Base-by-base conservation (phyloP, 2,888 invertebrate genomes). In the Mellilla xanthometata region DNA sequence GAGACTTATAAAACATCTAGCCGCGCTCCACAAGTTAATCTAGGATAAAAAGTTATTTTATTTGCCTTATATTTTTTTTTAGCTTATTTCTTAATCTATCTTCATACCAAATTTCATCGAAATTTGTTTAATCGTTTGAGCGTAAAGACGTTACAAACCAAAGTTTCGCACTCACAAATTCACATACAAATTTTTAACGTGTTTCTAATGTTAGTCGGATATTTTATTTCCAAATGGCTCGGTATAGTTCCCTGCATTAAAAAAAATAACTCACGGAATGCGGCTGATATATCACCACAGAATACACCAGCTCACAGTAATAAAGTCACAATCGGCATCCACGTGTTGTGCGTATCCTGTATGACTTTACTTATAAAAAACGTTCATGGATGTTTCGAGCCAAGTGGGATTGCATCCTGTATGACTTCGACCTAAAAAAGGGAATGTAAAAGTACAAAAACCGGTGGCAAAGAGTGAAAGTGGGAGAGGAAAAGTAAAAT, bases 381-480 rank as follows among this genome's bases (percentile, higher is more conserved):
- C 6, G n/a, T 23, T 26, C 8, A 24, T 24, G 24, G 24, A 4
- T 3, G 7, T 7, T 19, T 4, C 8, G 35, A 35, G 27, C 42
- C 24, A 24, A 33, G 31, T 12, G 23, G 36, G 41, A 49, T 42
- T 23, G 41, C 46, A 53, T 51, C 52, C 50, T 50, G 48, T 45
- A 36, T 8, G 22, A 29, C 7, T 31, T 44, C 2, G 19, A 28
- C 7, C 28, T 33, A 28, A 40, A 39, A 40, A 34, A 41, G 13
- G n/a, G 6, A 29, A n/a, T 24, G 7, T 24, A 24, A 24, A 24
- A 24, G 24, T 24, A 7, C 29, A 15, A 27, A 27, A 43, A 31
- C 23, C 19, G 38, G 32, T 38, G 31, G 32, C 22, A 23, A 23
- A 13, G n/a, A 38, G 27, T 7, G 32, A 38, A 38, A 45, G 39